Conservation (phyloP, 2,797 vertebrate species). For the Urocyon cinereoargenteus region DNA sequence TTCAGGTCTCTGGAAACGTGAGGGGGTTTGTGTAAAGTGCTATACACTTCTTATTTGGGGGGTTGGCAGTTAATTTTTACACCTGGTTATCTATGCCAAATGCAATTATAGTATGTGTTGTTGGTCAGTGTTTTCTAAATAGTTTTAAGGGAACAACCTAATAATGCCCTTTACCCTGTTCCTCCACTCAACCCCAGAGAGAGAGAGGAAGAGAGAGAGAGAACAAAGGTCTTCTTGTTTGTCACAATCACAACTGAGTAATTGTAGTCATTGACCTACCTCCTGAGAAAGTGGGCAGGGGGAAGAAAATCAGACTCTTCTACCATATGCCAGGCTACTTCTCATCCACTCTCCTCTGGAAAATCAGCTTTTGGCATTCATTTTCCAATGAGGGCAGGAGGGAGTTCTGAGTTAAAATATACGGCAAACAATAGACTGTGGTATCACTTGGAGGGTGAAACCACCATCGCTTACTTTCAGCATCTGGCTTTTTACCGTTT, state of each 20-base stretch:
- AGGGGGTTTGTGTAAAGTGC: neutral
- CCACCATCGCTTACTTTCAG: neutral
- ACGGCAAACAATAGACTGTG: neutral
- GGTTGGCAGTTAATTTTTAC: neutral
- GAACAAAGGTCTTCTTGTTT: neutral
- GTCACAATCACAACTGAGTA: neutral
- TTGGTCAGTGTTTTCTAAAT: neutral
- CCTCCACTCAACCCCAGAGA: neutral
- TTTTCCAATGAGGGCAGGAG: neutral
- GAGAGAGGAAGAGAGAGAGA: too few species aligned
- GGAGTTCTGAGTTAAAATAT: neutral
- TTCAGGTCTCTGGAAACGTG: neutral
- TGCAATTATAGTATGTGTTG: neutral
- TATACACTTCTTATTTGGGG: neutral
- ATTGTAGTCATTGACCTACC: neutral
- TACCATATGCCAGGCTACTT: neutral
- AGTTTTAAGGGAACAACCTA: neutral
- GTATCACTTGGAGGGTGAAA: neutral
- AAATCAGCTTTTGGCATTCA: slow-evolving; percentile 13
- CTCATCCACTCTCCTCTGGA: neutral
- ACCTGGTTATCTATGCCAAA: neutral
- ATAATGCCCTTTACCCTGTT: fast-evolving
- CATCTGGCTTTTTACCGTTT: neutral
- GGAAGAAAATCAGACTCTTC: fast-evolving
- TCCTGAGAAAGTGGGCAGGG: neutral